phyloP scores from a whole-genome alignment of 1,140 invertebrate genomes.

The Lepidostoma basale region DNA sequence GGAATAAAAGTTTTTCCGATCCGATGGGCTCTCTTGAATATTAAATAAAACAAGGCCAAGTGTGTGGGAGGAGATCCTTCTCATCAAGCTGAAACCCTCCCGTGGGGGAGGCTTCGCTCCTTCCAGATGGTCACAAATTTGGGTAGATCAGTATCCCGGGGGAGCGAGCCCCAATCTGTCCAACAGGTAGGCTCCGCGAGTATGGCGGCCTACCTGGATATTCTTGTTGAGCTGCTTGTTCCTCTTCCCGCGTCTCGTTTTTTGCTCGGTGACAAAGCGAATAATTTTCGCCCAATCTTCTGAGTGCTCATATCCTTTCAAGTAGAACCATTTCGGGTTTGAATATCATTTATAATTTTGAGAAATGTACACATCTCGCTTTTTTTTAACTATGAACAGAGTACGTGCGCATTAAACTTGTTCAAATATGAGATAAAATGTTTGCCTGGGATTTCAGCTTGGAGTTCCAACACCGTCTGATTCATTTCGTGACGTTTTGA shows the following conservation, averaged over 20 bases:
- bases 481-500: too few relatives aligned
- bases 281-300: conserved; percentile 6
- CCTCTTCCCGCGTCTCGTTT: neutral
- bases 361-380: too few relatives aligned
- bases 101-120: neutral
- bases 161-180: conserved; percentile 34
- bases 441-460: too few relatives aligned
- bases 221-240: neutral
- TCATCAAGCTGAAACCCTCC: conserved; percentile 16
- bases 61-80: conserved; percentile 34
- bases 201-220: too few relatives aligned
- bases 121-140: conserved; percentile 37
- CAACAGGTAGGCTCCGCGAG: conserved; percentile 42
- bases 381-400: too few relatives aligned
- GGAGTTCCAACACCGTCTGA: too few relatives aligned
- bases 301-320: neutral
- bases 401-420: too few relatives aligned
- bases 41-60: conserved; percentile 40
- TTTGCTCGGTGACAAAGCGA: neutral
- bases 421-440: too few relatives aligned
- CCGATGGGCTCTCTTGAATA: conserved; percentile 38
- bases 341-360: neutral
- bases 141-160: conserved; percentile 31
- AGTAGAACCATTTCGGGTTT: neutral
- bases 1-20: conserved; percentile 20